Percentiles rank a stretch among this genome's conserved stretches.
These are phyloP conservation scores for Dicyrtomina minuta DNA, from an alignment of 2,888 invertebrate genomes.

Conservation along the genomic window DNA sequence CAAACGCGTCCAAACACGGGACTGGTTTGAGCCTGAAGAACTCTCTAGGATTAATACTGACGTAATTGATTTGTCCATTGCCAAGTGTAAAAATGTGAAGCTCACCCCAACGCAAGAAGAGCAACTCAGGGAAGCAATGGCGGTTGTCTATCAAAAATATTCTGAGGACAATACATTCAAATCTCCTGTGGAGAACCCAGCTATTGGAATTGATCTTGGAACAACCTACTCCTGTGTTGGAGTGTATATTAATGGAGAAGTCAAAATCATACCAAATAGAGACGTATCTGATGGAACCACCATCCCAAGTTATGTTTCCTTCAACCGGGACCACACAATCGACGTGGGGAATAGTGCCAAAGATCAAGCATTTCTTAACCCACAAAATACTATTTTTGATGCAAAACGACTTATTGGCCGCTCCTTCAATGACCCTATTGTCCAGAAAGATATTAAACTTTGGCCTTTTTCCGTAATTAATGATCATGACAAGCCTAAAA, in stretches of 20 bases:
- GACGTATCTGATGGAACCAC: neutral
- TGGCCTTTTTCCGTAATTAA: constrained; percentile 88
- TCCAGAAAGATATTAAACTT: constrained; percentile 89
- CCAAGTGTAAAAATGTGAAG: too few species aligned
- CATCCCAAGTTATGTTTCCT: neutral
- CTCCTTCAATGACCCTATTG: constrained; percentile 80
- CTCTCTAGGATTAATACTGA: neutral
- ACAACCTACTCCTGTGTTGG: constrained; percentile 42
- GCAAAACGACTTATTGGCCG: constrained; percentile 91
- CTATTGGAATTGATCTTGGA: constrained; percentile 45
- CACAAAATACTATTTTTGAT: constrained; percentile 63
- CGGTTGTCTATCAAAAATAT: neutral
- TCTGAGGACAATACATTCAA: neutral
- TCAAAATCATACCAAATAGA: constrained; percentile 34
- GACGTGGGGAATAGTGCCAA: constrained; percentile 80
- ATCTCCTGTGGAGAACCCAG: constrained; percentile 1
- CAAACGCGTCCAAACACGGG: neutral
- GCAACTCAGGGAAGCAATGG: neutral
- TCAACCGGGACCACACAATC: constrained; percentile 74
- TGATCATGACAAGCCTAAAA: constrained; percentile 56
- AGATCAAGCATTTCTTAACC: constrained; percentile 64
- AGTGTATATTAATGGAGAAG: constrained; percentile 35
- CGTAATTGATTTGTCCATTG: too few species aligned
- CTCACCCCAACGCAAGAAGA: neutral
- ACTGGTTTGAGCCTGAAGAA: neutral